phyloP scores from a whole-genome alignment of 1,140 invertebrate species.

The Orius insidiosus region DNA sequence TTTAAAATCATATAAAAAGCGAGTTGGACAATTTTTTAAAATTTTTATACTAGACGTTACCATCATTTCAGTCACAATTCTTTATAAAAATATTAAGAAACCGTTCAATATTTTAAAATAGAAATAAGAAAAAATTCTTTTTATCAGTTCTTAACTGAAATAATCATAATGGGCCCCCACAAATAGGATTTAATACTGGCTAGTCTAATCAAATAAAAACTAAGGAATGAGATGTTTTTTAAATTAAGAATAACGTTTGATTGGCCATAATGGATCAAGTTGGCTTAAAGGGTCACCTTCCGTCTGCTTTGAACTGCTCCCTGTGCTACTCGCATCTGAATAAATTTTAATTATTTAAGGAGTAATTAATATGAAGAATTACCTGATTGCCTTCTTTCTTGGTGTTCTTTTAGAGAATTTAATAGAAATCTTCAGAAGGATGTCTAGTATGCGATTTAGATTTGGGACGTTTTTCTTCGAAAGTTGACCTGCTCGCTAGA shows the following conservation, averaged over 20 bases:
- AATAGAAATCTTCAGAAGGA: constrained; percentile 35
- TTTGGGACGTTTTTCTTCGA: constrained; percentile 30
- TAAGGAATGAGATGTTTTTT: neutral
- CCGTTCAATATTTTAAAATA: too few species aligned
- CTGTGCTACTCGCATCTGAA: constrained; percentile 14
- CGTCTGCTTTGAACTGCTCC: neutral
- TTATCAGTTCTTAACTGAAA: too few species aligned
- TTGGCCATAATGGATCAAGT: constrained; percentile 44
- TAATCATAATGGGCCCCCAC: too few species aligned
- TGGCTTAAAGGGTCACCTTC: constrained; percentile 37
- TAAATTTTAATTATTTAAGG: constrained; percentile 18
- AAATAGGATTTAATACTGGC: too few species aligned
- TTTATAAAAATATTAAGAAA: too few species aligned
- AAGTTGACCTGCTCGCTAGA: constrained; percentile 30
- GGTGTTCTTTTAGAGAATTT: constrained; percentile 22
- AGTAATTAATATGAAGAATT: constrained; percentile 6
- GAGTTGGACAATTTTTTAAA: too few species aligned
- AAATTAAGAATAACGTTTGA: constrained; percentile 24
- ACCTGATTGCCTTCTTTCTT: constrained; percentile 22
- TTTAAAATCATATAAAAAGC: too few species aligned
- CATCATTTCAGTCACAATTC: too few species aligned
- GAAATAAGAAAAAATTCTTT: too few species aligned
- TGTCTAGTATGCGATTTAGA: constrained; percentile 30
- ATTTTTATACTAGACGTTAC: too few species aligned
- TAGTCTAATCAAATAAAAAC: neutral